Conservation (phyloP, 1,140 invertebrate species). For the Macrotrachela quadricornifera region DNA sequence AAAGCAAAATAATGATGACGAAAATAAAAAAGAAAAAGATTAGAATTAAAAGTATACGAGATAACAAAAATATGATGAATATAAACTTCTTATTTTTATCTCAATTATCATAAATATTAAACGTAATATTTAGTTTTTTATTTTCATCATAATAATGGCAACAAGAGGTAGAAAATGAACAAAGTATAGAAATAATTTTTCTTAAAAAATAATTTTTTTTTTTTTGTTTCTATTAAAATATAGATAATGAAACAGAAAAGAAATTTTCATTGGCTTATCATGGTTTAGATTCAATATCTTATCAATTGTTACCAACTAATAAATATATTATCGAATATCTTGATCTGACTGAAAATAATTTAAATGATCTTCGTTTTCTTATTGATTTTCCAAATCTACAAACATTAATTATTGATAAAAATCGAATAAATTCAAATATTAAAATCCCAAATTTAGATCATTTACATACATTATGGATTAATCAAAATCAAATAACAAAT, state of each 20-base stretch:
- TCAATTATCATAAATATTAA: too few species aligned
- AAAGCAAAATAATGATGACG: too few species aligned
- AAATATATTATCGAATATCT: neutral
- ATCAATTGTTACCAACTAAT: neutral
- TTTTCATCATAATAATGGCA: too few species aligned
- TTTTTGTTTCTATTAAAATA: neutral
- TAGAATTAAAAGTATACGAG: too few species aligned
- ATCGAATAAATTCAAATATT: conserved; percentile 41
- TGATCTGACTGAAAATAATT: conserved; percentile 6
- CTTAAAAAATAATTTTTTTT: neutral
- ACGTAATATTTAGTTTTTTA: too few species aligned
- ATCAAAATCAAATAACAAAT: conserved; percentile 48
- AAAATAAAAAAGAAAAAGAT: too few species aligned
- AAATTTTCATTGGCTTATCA: conserved; percentile 1
- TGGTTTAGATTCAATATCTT: neutral
- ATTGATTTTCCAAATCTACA: conserved; percentile 35
- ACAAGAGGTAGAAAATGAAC: too few species aligned
- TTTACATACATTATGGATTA: conserved; percentile 51
- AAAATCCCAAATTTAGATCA: conserved; percentile 43
- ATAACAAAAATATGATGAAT: too few species aligned
- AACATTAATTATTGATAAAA: conserved; percentile 50
- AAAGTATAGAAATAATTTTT: neutral
- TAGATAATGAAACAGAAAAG: neutral
- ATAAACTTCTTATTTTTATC: too few species aligned
- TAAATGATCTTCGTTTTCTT: conserved; percentile 2